Percentiles rank a stretch among this genome's conserved stretches.
Conservation (phyloP, 2,113 vertebrate species). For the Pachycephala philippinensis region DNA sequence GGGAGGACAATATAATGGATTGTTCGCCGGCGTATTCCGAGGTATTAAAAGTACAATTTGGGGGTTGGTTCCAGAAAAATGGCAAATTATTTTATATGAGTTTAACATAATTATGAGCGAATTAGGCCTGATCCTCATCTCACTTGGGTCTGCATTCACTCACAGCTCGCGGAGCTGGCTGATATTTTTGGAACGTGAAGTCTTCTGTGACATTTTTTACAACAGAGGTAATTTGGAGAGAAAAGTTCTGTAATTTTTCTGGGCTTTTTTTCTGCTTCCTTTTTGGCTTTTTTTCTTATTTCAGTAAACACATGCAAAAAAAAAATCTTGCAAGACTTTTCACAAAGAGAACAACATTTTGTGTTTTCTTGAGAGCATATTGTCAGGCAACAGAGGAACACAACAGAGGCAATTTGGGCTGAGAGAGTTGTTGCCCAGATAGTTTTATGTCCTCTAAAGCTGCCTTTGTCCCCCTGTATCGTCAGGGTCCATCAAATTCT, state of each 20-base stretch:
- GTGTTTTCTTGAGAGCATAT: background rate
- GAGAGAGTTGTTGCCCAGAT: background rate
- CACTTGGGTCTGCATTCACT: background rate
- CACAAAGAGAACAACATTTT: background rate
- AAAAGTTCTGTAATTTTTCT: background rate
- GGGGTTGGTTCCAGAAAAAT: background rate
- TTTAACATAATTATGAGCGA: background rate
- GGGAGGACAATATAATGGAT: slow-evolving; percentile 30
- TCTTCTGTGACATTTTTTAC: background rate
- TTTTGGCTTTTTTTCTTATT: background rate
- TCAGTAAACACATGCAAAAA: background rate
- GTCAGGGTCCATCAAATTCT: slow-evolving; percentile 5
- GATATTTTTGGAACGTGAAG: background rate
- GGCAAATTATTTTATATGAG: background rate
- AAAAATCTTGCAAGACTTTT: background rate
- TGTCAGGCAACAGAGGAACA: background rate
- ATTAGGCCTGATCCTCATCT: slow-evolving; percentile 17
- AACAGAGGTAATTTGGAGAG: background rate
- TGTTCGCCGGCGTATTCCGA: background rate
- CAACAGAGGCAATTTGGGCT: background rate
- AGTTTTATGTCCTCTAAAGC: background rate
- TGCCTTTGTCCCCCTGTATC: background rate
- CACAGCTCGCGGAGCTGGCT: background rate
- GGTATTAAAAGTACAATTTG: background rate
- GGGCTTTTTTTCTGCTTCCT: background rate